Percentiles rank a stretch among this genome's conserved stretches.
Conservation (phyloP, 2,113 vertebrate genomes). For the Setophaga kirtlandii region DNA sequence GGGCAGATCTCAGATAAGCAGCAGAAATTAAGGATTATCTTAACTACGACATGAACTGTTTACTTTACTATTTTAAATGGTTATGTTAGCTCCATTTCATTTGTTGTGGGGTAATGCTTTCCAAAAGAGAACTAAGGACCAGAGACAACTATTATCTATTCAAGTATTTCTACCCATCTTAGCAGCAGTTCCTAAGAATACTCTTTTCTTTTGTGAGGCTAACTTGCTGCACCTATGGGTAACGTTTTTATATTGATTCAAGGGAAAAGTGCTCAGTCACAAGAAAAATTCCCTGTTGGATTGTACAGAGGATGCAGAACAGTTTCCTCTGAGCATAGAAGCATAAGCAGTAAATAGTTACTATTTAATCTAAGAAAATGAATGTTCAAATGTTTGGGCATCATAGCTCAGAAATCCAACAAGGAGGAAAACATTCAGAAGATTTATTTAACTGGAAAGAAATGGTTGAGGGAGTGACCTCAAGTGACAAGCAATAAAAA, state of each 20-base stretch:
- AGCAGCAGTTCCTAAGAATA: background rate
- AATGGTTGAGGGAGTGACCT: background rate
- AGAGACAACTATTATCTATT: background rate
- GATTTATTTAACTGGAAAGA: background rate
- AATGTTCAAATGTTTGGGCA: background rate
- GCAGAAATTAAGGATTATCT: slow-evolving; percentile 68
- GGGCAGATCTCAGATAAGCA: slow-evolving; percentile 51
- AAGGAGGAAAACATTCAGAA: background rate
- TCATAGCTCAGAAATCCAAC: background rate
- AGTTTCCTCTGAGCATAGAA: background rate
- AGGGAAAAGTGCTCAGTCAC: background rate
- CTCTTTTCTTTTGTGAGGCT: background rate
- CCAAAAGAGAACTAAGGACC: background rate
- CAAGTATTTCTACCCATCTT: background rate
- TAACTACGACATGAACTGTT: slow-evolving; percentile 53
- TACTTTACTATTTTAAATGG: slow-evolving; percentile 58
- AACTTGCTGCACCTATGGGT: background rate
- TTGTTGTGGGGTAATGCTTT: slow-evolving; percentile 30
- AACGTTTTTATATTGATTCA: background rate
- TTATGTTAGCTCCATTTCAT: slow-evolving; percentile 15
- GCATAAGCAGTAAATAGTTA: background rate
- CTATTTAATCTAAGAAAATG: background rate
- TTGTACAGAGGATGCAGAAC: background rate
- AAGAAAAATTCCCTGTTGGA: background rate
- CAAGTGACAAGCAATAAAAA: background rate